Percentiles rank a stretch among this genome's conserved stretches.
Conservation (phyloP, 2,888 invertebrate species). For the Mythimna albipuncta region DNA sequence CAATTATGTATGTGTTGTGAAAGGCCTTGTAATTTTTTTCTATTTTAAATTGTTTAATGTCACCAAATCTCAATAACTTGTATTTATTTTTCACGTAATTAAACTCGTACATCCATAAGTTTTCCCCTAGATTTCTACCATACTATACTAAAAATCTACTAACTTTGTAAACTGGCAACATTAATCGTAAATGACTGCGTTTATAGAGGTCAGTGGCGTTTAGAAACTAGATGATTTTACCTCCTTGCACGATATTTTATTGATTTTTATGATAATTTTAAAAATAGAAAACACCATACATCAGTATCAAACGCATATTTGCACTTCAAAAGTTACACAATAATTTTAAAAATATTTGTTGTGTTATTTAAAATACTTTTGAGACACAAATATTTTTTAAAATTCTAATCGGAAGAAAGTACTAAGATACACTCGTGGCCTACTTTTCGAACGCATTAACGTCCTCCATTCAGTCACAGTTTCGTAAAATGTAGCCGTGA, state of each 20-base stretch:
- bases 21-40: too few species aligned
- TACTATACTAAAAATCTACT: conserved; percentile 27
- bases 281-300: conserved; percentile 61
- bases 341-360: conserved; percentile 60
- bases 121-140: conserved; percentile 45
- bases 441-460: conserved; percentile 71
- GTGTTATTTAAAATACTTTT: conserved; percentile 55
- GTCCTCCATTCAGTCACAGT: conserved; percentile 75
- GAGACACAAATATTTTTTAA: conserved; percentile 59
- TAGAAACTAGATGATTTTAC: conserved; percentile 62
- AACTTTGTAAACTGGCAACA: conserved; percentile 59
- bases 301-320: conserved; percentile 50
- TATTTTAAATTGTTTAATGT: background rate
- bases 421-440: conserved; percentile 58
- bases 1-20: too few species aligned
- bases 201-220: conserved; percentile 30
- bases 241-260: conserved; percentile 49
- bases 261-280: conserved; percentile 58
- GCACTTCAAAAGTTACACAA: conserved; percentile 50
- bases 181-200: conserved; percentile 51
- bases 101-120: too few species aligned
- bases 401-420: conserved; percentile 62
- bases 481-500: conserved; percentile 81
- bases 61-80: background rate
- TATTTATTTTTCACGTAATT: background rate